Percentiles rank a stretch among this genome's conserved stretches.
These are phyloP conservation scores for Petrocephalus sullivani DNA, from an alignment of 2,797 vertebrate species.

Conservation along the genomic window DNA sequence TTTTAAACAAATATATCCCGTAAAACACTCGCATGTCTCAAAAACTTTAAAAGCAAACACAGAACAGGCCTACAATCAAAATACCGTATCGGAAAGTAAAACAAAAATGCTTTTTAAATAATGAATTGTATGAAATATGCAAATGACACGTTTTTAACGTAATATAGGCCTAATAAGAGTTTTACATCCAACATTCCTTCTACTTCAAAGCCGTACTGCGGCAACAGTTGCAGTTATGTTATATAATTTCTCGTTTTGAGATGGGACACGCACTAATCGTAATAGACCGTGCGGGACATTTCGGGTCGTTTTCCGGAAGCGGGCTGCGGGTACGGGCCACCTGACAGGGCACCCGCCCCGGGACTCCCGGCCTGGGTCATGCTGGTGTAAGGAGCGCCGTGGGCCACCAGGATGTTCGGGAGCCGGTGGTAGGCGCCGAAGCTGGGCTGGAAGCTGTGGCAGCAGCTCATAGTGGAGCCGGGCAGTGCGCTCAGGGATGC, in stretches of 20 bases:
- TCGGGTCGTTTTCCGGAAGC: constrained; percentile 36
- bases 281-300: constrained; percentile 17
- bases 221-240: not conserved
- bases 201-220: not conserved
- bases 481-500: constrained; percentile 42
- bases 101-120: not conserved
- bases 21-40: not conserved
- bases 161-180: not conserved
- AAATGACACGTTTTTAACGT: not conserved
- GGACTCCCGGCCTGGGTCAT: constrained; percentile 53
- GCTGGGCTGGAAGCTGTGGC: constrained; percentile 45
- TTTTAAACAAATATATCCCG: not conserved
- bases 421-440: constrained; percentile 48
- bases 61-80: not conserved
- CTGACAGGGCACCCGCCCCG: constrained; percentile 36
- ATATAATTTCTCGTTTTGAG: no score
- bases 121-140: not conserved
- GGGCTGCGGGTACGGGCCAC: constrained; percentile 46
- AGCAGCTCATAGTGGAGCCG: constrained; percentile 41
- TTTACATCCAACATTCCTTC: not conserved
- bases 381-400: constrained; percentile 42
- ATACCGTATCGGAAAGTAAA: not conserved
- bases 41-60: not conserved
- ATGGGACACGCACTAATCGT: not conserved
- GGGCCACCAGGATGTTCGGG: constrained; percentile 49